Evolutionary conservation across 1,140 invertebrate species (phyloP).

Genomic region (Pogonomyrmex californicus): DNA sequence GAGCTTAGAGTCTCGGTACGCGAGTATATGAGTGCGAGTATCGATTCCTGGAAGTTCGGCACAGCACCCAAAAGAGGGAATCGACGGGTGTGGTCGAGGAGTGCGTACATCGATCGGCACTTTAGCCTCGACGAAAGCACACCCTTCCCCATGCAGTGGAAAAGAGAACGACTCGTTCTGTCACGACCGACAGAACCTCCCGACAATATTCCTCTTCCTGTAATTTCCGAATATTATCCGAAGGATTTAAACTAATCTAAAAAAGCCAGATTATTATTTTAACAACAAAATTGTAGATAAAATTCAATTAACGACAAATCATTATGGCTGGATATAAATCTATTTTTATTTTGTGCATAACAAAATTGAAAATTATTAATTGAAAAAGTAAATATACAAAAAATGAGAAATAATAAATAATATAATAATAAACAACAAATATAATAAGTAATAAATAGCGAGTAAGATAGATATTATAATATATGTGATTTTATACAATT

Average conservation of each 20-base stretch:
- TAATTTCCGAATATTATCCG: conserved; percentile 2
- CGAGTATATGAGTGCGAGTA: conserved; percentile 58
- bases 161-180: conserved; percentile 60
- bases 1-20: conserved; percentile 22
- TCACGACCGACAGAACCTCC: conserved; percentile 56
- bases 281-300: not conserved
- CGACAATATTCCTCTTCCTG: conserved; percentile 14
- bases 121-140: conserved; percentile 72
- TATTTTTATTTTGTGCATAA: not conserved
- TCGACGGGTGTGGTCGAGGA: conserved; percentile 77
- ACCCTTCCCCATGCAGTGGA: conserved; percentile 54
- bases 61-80: conserved; percentile 71
- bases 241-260: not conserved
- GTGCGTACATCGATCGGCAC: conserved; percentile 77
- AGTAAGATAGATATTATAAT: not conserved
- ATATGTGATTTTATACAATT: not conserved
- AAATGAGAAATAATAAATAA: not conserved
- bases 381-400: not conserved
- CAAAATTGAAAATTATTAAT: not conserved
- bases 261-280: not conserved
- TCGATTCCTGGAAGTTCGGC: conserved; percentile 76
- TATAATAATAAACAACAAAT: not conserved
- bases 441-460: conserved; percentile 7
- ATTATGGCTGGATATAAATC: not conserved
- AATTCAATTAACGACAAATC: not conserved